These are phyloP conservation scores for Falco novaeseelandiae DNA, from an alignment of 2,797 vertebrate species.

Conservation along the genomic window DNA sequence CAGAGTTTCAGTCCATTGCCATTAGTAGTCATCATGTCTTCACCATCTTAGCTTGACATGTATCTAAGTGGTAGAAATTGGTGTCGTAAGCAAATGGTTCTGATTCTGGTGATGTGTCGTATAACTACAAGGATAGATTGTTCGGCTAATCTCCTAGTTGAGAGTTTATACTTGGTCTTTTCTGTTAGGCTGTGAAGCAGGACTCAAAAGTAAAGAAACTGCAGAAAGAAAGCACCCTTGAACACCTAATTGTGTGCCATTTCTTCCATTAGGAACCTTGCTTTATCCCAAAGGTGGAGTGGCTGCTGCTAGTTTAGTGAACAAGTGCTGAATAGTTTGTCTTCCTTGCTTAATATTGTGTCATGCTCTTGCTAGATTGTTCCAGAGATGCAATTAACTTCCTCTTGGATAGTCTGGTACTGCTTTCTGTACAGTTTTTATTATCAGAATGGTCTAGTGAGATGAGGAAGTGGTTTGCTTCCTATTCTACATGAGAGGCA, in stretches of 20 bases:
- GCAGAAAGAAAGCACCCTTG: background rate
- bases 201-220: background rate
- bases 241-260: rapidly evolving
- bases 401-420: background rate
- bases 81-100: background rate
- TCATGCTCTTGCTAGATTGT: background rate
- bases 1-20: background rate
- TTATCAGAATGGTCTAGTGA: background rate
- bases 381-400: background rate
- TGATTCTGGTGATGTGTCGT: background rate
- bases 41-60: background rate
- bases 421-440: background rate
- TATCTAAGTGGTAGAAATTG: background rate
- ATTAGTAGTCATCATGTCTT: background rate
- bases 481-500: background rate
- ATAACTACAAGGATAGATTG: background rate
- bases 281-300: background rate
- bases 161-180: background rate
- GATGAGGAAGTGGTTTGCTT: conserved; percentile 51
- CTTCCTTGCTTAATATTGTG: background rate
- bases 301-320: background rate
- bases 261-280: background rate
- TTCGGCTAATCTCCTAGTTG: background rate
- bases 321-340: background rate
- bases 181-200: background rate